Evolutionary conservation across 2,797 vertebrate species (phyloP).

Genomic region (Holocentrus rufus): DNA sequence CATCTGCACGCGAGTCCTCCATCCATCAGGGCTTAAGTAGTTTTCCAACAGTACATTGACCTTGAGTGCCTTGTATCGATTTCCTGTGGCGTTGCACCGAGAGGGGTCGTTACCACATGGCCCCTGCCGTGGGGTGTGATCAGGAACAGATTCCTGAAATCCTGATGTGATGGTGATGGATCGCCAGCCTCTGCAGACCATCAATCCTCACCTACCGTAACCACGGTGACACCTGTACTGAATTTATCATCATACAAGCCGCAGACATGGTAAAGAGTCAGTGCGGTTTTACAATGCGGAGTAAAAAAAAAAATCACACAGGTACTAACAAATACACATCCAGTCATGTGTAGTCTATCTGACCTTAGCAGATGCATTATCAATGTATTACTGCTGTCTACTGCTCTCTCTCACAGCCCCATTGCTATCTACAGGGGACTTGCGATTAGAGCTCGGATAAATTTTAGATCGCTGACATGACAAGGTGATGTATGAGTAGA

Average conservation of each 20-base stretch:
- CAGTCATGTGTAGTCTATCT: conserved; percentile 41
- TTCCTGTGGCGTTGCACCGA: conserved; percentile 93
- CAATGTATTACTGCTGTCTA: conserved; percentile 34
- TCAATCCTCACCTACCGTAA: conserved; percentile 89
- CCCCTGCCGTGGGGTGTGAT: conserved; percentile 90
- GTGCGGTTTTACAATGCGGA: conserved; percentile 57
- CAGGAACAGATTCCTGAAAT: conserved; percentile 96
- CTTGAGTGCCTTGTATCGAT: conserved; percentile 97
- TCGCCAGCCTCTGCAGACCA: conserved; percentile 86
- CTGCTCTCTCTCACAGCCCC: conserved; percentile 35
- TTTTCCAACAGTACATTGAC: conserved; percentile 99
- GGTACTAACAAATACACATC: conserved; percentile 50
- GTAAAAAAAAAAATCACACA: conserved; percentile 50
- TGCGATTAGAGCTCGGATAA: conserved; percentile 53
- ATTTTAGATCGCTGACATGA: conserved; percentile 69
- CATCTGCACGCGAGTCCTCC: conserved; percentile 84
- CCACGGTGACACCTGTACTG: conserved; percentile 90
- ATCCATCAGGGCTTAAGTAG: conserved; percentile 97
- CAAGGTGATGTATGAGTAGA: conserved; percentile 63
- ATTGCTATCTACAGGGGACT: conserved; percentile 44
- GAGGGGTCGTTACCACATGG: conserved; percentile 91
- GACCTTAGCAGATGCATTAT: conserved; percentile 51
- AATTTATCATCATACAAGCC: conserved; percentile 90
- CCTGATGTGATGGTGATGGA: conserved; percentile 93
- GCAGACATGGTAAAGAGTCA: conserved; percentile 67